Conservation (phyloP, 2,888 invertebrate species). For the Stenodema calcarata region DNA sequence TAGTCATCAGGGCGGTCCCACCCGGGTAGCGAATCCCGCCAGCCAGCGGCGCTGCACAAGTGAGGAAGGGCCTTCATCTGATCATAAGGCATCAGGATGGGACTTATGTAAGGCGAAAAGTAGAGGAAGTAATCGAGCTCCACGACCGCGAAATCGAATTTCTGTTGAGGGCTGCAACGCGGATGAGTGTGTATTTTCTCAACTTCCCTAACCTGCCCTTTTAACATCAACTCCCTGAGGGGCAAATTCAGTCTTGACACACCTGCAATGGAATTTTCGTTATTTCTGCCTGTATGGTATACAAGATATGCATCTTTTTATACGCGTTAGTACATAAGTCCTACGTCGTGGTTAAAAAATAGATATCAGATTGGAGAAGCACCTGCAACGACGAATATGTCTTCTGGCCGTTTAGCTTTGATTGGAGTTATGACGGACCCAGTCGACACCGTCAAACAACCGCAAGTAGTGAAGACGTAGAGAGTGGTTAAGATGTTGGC, state of each 20-base stretch:
- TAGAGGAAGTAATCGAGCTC: constrained; percentile 12
- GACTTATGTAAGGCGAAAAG: background rate
- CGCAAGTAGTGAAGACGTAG: constrained; percentile 4
- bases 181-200: background rate
- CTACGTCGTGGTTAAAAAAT: too few relatives aligned
- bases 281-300: background rate
- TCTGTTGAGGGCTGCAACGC: background rate
- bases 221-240: background rate
- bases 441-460: background rate
- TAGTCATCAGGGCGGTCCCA: background rate
- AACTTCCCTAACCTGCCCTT: background rate
- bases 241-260: background rate
- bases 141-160: background rate
- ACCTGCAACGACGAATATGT: constrained; percentile 17
- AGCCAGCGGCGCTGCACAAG: background rate
- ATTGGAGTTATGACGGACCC: background rate
- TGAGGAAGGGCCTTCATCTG: background rate
- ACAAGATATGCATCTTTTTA: too few relatives aligned
- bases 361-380: too few relatives aligned
- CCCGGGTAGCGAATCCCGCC: background rate
- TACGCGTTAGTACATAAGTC: too few relatives aligned
- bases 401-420: background rate
- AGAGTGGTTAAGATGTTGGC: constrained; percentile 26
- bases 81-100: background rate
- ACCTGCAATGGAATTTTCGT: background rate